Percentiles rank a stretch among this genome's conserved stretches.
Conservation (phyloP, 2,888 invertebrate genomes). For the Himalopsyche tibetana region DNA sequence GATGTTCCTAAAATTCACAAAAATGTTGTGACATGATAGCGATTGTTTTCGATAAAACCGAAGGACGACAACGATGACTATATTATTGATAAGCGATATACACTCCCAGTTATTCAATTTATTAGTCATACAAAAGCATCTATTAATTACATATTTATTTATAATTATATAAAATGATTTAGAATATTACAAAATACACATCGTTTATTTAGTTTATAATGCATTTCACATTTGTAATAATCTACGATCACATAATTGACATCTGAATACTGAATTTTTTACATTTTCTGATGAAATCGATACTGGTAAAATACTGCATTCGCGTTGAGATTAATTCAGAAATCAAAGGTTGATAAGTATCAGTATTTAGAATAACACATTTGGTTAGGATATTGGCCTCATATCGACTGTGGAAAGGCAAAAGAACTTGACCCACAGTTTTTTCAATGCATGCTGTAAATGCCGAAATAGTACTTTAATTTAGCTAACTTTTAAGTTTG, state of each 20-base stretch:
- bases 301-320: not conserved
- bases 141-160: conserved; percentile 29
- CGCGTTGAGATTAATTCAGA: too few relatives aligned
- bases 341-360: too few relatives aligned
- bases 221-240: conserved; percentile 44
- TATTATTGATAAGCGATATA: conserved; percentile 21
- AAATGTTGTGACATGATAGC: not conserved
- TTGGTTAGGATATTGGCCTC: too few relatives aligned
- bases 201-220: conserved; percentile 15
- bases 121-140: conserved; percentile 21
- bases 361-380: too few relatives aligned
- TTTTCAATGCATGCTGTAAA: too few relatives aligned
- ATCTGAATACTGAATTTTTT: conserved; percentile 49
- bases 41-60: not conserved
- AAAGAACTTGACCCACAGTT: too few relatives aligned
- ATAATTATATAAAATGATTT: conserved; percentile 38
- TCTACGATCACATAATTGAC: conserved; percentile 49
- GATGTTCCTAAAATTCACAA: not conserved
- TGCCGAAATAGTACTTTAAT: too few relatives aligned
- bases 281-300: conserved; percentile 42
- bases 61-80: not conserved
- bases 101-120: conserved; percentile 32
- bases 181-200: conserved; percentile 48
- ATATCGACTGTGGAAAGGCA: too few relatives aligned
- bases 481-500: too few relatives aligned